Percentiles rank a stretch among this genome's conserved stretches.
These are phyloP conservation scores for Chionoecetes opilio DNA, from an alignment of 1,140 invertebrate species.

Conservation along the genomic window DNA sequence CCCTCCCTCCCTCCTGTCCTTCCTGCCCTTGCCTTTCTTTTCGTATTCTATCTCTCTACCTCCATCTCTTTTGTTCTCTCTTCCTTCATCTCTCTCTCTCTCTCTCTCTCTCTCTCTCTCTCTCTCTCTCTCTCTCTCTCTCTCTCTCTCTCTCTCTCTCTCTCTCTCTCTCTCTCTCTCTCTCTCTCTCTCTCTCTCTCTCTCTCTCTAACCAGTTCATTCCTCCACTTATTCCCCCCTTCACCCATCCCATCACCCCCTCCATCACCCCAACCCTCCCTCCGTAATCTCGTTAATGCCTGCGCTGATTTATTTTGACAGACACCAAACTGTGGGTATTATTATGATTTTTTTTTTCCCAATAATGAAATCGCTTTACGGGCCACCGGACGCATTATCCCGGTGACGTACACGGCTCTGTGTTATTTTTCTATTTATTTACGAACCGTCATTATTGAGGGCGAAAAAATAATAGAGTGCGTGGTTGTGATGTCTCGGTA, in stretches of 20 bases:
- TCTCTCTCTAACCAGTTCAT: background rate
- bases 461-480: background rate
- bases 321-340: slow-evolving; percentile 8
- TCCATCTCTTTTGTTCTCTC: background rate
- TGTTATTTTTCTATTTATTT: slow-evolving; percentile 23
- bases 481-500: no score
- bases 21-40: no score
- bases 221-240: background rate
- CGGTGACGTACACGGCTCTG: slow-evolving; percentile 4
- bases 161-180: background rate
- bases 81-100: background rate
- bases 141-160: slow-evolving; percentile 8
- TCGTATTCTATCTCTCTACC: background rate
- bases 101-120: slow-evolving; percentile 27
- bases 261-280: background rate
- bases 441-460: background rate
- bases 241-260: background rate
- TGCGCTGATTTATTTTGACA: background rate
- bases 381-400: slow-evolving; percentile 13
- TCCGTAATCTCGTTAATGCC: slow-evolving; percentile 3
- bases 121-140: slow-evolving; percentile 21
- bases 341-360: background rate
- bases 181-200: background rate
- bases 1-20: no score
- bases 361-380: slow-evolving; percentile 28